phyloP scores from a whole-genome alignment of 2,888 invertebrate genomes.

The Thymelicus lineola region DNA sequence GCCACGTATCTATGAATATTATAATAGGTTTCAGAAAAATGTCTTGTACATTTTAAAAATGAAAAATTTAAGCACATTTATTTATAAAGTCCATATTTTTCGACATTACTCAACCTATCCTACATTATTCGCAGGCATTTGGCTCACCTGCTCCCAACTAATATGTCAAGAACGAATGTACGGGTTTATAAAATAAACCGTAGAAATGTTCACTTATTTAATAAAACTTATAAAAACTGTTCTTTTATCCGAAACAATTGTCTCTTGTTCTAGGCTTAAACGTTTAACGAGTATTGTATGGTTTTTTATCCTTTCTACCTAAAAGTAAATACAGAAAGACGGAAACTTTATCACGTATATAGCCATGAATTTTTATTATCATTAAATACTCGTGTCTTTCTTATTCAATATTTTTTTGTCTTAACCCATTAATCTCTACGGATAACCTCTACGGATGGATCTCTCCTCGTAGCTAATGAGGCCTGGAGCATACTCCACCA shows the following conservation, averaged over 20 bases:
- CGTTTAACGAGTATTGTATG: too few relatives aligned
- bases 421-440: too few relatives aligned
- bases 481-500: too few relatives aligned
- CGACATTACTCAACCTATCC: constrained; percentile 35
- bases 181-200: constrained; percentile 18
- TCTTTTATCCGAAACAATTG: not conserved
- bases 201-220: constrained; percentile 1
- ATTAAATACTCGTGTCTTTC: too few relatives aligned
- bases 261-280: not conserved
- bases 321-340: too few relatives aligned
- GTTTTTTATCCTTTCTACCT: too few relatives aligned
- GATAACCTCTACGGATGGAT: too few relatives aligned
- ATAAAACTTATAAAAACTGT: not conserved
- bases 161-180: constrained; percentile 8
- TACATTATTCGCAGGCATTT: constrained; percentile 33
- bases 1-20: too few relatives aligned
- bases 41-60: not conserved
- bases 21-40: not conserved
- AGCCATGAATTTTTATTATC: too few relatives aligned
- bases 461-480: too few relatives aligned
- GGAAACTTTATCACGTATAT: too few relatives aligned
- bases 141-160: constrained; percentile 31
- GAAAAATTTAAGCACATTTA: not conserved
- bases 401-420: too few relatives aligned
- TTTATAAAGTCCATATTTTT: not conserved